Percentiles rank a stretch among this genome's conserved stretches.
Evolutionary conservation across 1,140 invertebrate species (phyloP).

Genomic region (Latrodectus geometricus): DNA sequence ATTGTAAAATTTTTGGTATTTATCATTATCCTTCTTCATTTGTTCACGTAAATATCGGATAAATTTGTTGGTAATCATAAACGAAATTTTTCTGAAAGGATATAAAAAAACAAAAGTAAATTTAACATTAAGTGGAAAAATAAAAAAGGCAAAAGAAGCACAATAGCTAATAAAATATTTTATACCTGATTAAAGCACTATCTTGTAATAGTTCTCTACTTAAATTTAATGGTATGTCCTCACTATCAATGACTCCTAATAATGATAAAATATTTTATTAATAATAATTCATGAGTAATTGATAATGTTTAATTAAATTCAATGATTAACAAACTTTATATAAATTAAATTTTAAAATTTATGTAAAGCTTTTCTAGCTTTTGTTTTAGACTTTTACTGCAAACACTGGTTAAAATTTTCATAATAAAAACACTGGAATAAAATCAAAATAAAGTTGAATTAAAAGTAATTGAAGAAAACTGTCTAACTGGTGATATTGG

Average conservation of each 20-base stretch:
- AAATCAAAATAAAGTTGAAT: too few species aligned
- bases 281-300: too few species aligned
- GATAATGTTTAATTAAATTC: too few species aligned
- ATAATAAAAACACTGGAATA: too few species aligned
- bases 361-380: too few species aligned
- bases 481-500: too few species aligned
- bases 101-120: background rate
- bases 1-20: conserved; percentile 88
- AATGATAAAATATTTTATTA: conserved; percentile 48
- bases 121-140: background rate
- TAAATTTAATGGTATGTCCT: conserved; percentile 97
- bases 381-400: too few species aligned
- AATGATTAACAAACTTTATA: too few species aligned
- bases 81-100: conserved; percentile 80
- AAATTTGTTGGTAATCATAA: conserved; percentile 85
- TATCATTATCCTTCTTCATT: conserved; percentile 84
- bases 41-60: conserved; percentile 89
- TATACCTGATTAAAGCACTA: conserved; percentile 88
- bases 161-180: conserved; percentile 58
- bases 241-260: conserved; percentile 93
- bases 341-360: too few species aligned
- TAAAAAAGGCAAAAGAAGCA: background rate
- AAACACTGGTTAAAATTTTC: too few species aligned
- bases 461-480: too few species aligned
- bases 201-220: conserved; percentile 96